phyloP scores from a whole-genome alignment of 92 coral and sea anemone species.

The Phenganax stokvisi region DNA sequence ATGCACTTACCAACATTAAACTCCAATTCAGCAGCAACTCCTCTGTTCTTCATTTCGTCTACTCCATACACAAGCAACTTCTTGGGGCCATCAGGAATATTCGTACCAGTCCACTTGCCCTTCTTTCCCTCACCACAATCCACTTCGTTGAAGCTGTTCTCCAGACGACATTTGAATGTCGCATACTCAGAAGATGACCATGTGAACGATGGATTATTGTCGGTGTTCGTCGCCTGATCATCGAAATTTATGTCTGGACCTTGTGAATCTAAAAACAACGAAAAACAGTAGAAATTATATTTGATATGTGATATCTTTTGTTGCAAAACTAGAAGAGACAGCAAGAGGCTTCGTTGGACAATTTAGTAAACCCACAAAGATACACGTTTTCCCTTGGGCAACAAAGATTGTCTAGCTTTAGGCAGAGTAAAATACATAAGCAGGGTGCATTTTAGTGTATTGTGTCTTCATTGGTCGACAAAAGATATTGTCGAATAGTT shows the following conservation, averaged over 20 bases:
- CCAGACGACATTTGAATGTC: slow-evolving; percentile 23
- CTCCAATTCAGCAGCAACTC: neutral
- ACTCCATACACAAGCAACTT: slow-evolving; percentile 23
- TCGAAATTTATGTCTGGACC: neutral
- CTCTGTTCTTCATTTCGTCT: slow-evolving; percentile 22
- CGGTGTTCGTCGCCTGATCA: slow-evolving; percentile 7
- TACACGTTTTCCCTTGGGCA: too few species aligned
- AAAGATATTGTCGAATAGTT: too few species aligned
- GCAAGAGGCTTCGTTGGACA: too few species aligned
- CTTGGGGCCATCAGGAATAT: slow-evolving; percentile 13
- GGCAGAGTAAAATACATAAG: too few species aligned
- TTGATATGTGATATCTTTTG: too few species aligned
- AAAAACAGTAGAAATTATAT: too few species aligned
- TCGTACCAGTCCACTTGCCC: slow-evolving; percentile 23
- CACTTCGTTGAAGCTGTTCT: neutral
- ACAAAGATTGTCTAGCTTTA: too few species aligned
- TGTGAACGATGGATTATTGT: slow-evolving; percentile 7
- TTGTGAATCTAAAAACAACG: neutral
- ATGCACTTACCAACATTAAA: slow-evolving; percentile 26
- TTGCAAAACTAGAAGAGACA: too few species aligned
- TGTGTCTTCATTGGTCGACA: too few species aligned
- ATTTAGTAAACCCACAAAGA: too few species aligned
- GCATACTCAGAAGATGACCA: slow-evolving; percentile 30
- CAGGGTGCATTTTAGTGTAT: too few species aligned
- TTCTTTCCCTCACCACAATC: slow-evolving; percentile 26